A percentile compares a stretch with the other conserved stretches of the same genome.
Evolutionary conservation across 2,888 invertebrate genomes (phyloP).

Genomic region (Aporophyla nigra): DNA sequence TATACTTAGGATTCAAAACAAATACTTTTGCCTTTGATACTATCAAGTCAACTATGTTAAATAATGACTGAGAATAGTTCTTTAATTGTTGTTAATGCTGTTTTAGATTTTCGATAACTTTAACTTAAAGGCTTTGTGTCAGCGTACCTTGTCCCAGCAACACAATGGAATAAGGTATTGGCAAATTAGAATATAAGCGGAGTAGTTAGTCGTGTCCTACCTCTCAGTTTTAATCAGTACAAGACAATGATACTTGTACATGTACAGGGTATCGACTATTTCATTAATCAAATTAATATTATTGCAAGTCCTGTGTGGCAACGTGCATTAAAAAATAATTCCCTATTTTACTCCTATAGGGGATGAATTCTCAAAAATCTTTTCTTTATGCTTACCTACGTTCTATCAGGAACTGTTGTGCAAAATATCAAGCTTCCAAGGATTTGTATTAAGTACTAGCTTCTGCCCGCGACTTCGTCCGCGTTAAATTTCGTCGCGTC

Average conservation of each 20-base stretch:
- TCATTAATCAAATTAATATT: not conserved
- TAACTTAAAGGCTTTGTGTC: not conserved
- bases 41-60: constrained; percentile 45
- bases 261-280: not conserved
- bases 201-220: not conserved
- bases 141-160: not conserved
- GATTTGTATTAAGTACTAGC: not conserved
- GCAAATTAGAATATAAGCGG: not conserved
- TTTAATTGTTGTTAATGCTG: constrained; percentile 17
- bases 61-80: constrained; percentile 30
- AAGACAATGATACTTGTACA: not conserved
- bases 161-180: not conserved
- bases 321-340: not conserved
- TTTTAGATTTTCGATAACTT: not conserved
- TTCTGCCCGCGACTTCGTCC: too few species aligned
- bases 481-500: too few species aligned
- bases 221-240: not conserved
- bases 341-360: not conserved
- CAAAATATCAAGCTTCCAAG: not conserved
- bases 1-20: constrained; percentile 41
- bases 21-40: constrained; percentile 44
- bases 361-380: not conserved
- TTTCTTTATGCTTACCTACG: not conserved
- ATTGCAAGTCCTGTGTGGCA: not conserved
- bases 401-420: not conserved